Conservation (phyloP, 2,113 vertebrate species). For the Cyrtonyx montezumae region DNA sequence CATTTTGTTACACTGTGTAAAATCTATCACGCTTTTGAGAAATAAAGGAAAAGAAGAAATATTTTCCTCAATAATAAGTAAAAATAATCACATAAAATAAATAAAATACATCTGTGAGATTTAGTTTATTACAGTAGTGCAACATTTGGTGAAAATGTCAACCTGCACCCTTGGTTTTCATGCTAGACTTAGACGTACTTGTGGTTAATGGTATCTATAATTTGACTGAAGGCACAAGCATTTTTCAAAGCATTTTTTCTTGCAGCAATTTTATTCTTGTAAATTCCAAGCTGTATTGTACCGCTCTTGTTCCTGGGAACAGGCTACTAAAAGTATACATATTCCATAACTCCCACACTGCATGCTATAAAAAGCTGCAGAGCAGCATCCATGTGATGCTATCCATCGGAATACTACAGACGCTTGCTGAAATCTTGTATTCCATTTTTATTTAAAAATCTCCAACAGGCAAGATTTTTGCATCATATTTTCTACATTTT, state of each 20-base stretch:
- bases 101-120: not conserved
- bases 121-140: not conserved
- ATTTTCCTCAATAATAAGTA: not conserved
- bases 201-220: not conserved
- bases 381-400: slow-evolving; percentile 24
- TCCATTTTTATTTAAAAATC: not conserved
- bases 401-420: slow-evolving; percentile 34
- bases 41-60: not conserved
- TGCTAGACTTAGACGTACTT: not conserved
- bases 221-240: not conserved
- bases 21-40: not conserved
- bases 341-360: slow-evolving; percentile 54
- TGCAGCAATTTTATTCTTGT: slow-evolving; percentile 10
- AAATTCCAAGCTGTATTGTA: slow-evolving; percentile 38
- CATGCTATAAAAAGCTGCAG: slow-evolving; percentile 42
- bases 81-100: not conserved
- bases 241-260: not conserved
- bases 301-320: slow-evolving; percentile 40
- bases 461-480: not conserved
- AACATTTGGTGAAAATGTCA: not conserved
- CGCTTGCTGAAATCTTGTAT: not conserved
- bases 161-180: not conserved
- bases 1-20: not conserved
- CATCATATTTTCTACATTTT: not conserved
- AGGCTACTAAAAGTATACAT: slow-evolving; percentile 39